phyloP scores from a whole-genome alignment of 2,888 invertebrate species.

The Corythucha ciliata region DNA sequence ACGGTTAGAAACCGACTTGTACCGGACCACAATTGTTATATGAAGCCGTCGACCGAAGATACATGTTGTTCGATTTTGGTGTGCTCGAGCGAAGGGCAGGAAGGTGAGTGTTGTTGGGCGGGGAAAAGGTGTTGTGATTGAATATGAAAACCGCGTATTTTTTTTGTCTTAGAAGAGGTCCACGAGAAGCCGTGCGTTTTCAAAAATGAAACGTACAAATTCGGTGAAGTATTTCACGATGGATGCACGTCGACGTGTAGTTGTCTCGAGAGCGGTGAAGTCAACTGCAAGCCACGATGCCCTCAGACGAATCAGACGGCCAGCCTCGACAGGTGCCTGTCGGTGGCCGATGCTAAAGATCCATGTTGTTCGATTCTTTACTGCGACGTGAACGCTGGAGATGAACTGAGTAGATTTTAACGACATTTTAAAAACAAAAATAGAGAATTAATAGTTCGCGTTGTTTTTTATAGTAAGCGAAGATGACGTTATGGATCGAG shows the following conservation, averaged over 20 bases:
- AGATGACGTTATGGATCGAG: conserved; percentile 16
- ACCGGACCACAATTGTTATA: conserved; percentile 59
- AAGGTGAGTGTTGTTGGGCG: conserved; percentile 9
- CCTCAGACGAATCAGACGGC: conserved; percentile 29
- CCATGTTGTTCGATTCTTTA: conserved; percentile 75
- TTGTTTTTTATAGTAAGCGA: conserved; percentile 15
- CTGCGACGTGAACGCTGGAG: conserved; percentile 61
- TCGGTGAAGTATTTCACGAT: conserved; percentile 64
- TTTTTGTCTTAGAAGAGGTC: not conserved
- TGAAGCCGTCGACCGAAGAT: conserved; percentile 59
- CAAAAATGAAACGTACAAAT: conserved; percentile 59
- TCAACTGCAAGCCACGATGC: conserved; percentile 63
- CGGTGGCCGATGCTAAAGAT: conserved; percentile 71
- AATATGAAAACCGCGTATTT: too few relatives aligned
- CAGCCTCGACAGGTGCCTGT: conserved; percentile 64
- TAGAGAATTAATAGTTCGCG: too few relatives aligned
- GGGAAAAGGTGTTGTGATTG: too few relatives aligned
- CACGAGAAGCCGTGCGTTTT: conserved; percentile 45
- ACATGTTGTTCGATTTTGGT: conserved; percentile 61
- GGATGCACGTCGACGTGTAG: conserved; percentile 71
- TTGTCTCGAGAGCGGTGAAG: conserved; percentile 61
- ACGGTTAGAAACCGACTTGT: conserved; percentile 51
- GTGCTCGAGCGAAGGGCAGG: conserved; percentile 43
- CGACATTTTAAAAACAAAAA: not conserved
- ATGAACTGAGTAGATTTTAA: conserved; percentile 37